Evolutionary conservation across 2,113 vertebrate species (phyloP).

Genomic region (Scalopus aquaticus): DNA sequence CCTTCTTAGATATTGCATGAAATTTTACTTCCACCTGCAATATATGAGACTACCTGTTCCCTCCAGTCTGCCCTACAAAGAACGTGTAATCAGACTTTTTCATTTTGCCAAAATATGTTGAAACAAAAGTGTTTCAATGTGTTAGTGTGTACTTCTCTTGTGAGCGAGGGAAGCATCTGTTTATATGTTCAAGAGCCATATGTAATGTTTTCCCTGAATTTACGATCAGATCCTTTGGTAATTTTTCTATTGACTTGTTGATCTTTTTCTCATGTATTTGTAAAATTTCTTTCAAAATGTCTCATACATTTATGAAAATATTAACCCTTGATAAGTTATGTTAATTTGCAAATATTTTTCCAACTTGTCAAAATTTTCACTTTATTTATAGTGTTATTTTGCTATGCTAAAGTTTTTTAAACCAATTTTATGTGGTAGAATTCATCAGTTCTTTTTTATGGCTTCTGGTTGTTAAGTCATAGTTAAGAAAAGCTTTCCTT

Average conservation of each 20-base stretch:
- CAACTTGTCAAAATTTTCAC: not conserved
- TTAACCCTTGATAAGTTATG: not conserved
- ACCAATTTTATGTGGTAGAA: not conserved
- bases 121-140: not conserved
- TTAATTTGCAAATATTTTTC: not conserved
- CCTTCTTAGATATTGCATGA: not conserved
- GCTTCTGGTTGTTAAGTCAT: not conserved
- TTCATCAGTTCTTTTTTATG: not conserved
- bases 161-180: not conserved
- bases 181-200: not conserved
- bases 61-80: not conserved
- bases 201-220: not conserved
- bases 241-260: not conserved
- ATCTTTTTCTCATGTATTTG: not conserved
- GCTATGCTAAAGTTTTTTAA: not conserved
- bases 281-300: not conserved
- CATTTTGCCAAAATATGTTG: not conserved
- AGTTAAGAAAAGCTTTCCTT: not conserved
- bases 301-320: not conserved
- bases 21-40: slow-evolving; percentile 4
- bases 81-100: not conserved
- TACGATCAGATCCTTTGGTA: not conserved
- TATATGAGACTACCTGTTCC: not conserved
- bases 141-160: not conserved
- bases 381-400: not conserved